Conservation (phyloP, 2,113 vertebrate genomes). For the Nematolebias whitei region DNA sequence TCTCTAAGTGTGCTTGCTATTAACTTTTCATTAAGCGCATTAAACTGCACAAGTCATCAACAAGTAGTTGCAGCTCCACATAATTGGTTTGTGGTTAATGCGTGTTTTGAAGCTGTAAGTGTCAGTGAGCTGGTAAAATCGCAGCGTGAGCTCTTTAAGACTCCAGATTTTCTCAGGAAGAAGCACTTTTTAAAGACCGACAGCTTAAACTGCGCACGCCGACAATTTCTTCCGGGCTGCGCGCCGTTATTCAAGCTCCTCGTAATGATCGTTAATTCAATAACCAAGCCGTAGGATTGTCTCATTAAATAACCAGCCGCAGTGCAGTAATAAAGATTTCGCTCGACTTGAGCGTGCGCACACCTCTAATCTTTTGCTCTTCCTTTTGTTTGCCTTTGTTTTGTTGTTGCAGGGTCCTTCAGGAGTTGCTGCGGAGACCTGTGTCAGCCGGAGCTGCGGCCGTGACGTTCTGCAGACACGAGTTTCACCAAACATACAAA, state of each 20-base stretch:
- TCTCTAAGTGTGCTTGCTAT: constrained; percentile 36
- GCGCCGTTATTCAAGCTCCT: constrained; percentile 12
- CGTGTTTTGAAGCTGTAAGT: constrained; percentile 19
- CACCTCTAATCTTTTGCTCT: constrained; percentile 26
- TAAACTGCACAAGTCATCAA: constrained; percentile 65
- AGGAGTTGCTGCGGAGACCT: constrained; percentile 30
- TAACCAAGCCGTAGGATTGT: constrained; percentile 31
- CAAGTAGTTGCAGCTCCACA: constrained; percentile 48
- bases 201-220: constrained; percentile 10
- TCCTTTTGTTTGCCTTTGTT: constrained; percentile 18
- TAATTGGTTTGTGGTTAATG: constrained; percentile 57
- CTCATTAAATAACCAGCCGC: constrained; percentile 48
- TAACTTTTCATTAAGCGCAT: constrained; percentile 58
- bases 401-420: constrained; percentile 39
- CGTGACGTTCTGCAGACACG: not conserved
- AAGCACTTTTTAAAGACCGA: constrained; percentile 33
- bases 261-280: constrained; percentile 48
- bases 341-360: not conserved
- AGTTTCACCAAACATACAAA: constrained; percentile 27
- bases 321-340: constrained; percentile 29
- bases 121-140: constrained; percentile 21
- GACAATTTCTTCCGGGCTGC: constrained; percentile 9
- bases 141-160: constrained; percentile 24
- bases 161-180: constrained; percentile 10
- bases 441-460: not conserved